Percentiles rank a stretch among this genome's conserved stretches.
phyloP scores from a whole-genome alignment of 1,140 invertebrate species.

The Watersipora subatra region DNA sequence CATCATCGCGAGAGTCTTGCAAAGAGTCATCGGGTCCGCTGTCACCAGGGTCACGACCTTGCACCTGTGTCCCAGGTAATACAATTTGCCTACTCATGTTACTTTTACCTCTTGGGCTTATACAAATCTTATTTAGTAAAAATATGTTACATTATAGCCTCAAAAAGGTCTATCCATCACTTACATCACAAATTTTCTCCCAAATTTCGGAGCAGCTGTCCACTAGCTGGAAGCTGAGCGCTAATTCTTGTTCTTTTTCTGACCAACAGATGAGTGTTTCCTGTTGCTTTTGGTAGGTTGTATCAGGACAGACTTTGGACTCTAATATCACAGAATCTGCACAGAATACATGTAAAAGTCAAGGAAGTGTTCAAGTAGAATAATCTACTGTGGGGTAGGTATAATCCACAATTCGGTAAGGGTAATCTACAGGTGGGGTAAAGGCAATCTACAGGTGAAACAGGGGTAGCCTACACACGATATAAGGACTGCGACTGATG shows the following conservation, averaged over 20 bases:
- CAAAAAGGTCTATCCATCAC: too few relatives aligned
- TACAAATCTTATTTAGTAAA: too few relatives aligned
- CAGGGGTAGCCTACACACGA: too few relatives aligned
- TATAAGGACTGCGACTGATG: too few relatives aligned
- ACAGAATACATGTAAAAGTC: conserved; percentile 7
- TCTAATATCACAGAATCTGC: conserved; percentile 71
- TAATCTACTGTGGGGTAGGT: too few relatives aligned
- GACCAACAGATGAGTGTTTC: conserved; percentile 99
- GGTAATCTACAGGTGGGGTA: too few relatives aligned
- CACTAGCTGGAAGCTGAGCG: conserved; percentile 98
- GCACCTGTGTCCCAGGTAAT: too few relatives aligned
- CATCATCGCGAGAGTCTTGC: background rate
- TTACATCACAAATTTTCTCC: conserved; percentile 97
- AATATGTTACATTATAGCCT: too few relatives aligned
- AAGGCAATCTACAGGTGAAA: too few relatives aligned
- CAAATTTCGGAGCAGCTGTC: conserved; percentile 99
- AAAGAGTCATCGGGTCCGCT: background rate
- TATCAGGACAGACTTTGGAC: conserved; percentile 92
- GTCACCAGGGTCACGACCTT: background rate
- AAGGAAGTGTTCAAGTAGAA: conserved; percentile 4
- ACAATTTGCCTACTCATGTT: too few relatives aligned
- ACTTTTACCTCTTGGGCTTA: too few relatives aligned
- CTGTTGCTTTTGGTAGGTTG: conserved; percentile 96
- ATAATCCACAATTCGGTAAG: too few relatives aligned
- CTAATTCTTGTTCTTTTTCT: conserved; percentile 95